Conservation (phyloP, 2,797 vertebrate genomes). For the Prunella strophiata region DNA sequence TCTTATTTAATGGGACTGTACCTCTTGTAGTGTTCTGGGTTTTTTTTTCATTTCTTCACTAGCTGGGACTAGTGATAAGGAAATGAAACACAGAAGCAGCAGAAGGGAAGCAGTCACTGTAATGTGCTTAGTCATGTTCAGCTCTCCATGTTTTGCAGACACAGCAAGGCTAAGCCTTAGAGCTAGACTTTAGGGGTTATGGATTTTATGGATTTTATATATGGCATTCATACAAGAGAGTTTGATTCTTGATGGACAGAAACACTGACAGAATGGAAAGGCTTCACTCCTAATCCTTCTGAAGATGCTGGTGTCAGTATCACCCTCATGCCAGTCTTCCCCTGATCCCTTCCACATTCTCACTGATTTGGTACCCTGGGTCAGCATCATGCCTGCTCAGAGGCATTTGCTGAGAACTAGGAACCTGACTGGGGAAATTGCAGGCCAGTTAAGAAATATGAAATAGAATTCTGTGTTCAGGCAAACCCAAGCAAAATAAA, state of each 20-base stretch:
- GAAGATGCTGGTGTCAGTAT: not conserved
- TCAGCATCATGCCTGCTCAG: rapidly evolving
- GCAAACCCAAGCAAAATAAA: not conserved
- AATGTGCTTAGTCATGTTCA: not conserved
- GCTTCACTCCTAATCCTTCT: not conserved
- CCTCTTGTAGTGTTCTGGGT: rapidly evolving
- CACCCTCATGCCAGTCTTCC: not conserved
- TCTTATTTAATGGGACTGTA: not conserved
- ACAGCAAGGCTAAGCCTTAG: not conserved
- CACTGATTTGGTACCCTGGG: not conserved
- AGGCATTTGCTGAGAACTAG: not conserved
- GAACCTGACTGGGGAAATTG: not conserved
- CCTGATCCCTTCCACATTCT: not conserved
- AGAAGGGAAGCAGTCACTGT: not conserved
- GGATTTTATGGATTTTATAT: not conserved
- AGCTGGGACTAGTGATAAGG: not conserved
- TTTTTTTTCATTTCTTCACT: too few relatives aligned
- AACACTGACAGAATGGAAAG: not conserved
- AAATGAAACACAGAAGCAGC: not conserved
- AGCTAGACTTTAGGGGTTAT: not conserved
- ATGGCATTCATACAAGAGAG: not conserved
- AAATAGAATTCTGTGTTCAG: not conserved
- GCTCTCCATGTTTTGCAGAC: not conserved
- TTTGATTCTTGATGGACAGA: not conserved
- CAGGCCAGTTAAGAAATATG: not conserved